Evolutionary conservation across 2,797 vertebrate species (phyloP).

Genomic region (Clarias laeviceps): DNA sequence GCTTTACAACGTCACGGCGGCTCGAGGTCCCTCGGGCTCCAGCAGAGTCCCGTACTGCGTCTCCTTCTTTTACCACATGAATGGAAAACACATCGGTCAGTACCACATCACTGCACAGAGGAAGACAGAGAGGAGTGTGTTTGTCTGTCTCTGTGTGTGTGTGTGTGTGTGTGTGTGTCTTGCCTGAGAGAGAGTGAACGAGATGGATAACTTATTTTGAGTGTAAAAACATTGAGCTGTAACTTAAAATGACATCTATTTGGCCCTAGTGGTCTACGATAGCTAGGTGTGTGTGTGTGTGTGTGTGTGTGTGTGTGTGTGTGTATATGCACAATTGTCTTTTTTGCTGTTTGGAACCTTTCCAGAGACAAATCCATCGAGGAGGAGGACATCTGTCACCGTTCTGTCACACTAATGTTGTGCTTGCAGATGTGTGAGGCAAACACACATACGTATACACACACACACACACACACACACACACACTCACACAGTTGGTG

Average conservation of each 20-base stretch:
- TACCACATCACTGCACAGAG: conserved; percentile 47
- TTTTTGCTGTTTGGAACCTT: conserved; percentile 35
- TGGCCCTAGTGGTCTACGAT: conserved; percentile 11
- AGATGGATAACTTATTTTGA: conserved; percentile 40
- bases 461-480: conserved; percentile 15
- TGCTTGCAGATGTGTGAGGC: conserved; percentile 29
- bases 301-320: background rate
- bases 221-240: conserved; percentile 48
- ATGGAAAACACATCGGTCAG: conserved; percentile 97
- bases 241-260: conserved; percentile 54
- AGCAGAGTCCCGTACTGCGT: conserved; percentile 84
- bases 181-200: conserved; percentile 22
- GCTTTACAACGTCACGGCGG: conserved; percentile 86
- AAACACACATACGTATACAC: conserved; percentile 18
- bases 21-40: conserved; percentile 75
- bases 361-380: conserved; percentile 21
- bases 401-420: conserved; percentile 45
- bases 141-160: background rate
- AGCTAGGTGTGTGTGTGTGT: conserved; percentile 1
- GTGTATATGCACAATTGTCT: conserved; percentile 27
- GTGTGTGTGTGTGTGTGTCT: background rate
- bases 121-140: background rate
- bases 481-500: background rate
- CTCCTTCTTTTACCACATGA: conserved; percentile 99
- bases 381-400: conserved; percentile 47